Base-by-base conservation (phyloP, 2,113 vertebrate genomes). In the Holacanthus passer region DNA sequence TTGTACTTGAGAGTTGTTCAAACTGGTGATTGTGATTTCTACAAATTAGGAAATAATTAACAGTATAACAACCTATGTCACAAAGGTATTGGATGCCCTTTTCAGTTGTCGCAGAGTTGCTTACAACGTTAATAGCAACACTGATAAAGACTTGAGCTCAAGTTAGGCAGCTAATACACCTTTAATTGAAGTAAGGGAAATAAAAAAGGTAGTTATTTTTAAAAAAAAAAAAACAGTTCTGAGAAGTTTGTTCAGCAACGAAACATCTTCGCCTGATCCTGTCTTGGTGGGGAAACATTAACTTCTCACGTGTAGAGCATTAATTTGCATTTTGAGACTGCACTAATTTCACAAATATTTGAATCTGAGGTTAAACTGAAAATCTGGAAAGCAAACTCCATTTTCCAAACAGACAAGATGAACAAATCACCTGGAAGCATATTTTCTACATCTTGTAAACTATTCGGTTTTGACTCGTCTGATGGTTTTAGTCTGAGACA, bases 101-200 rank as follows among this genome's bases (percentile, higher is more conserved):
- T 62, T 70, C 0, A 12, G 2, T 56, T 58, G 53, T 81, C 48
- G 50, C 56, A 50, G 53, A 20, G 59, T 45, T 47, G 22, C 22
- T 10, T 17, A 70, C 16, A 39, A 6, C 4, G 24, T 71, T 41
- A 12, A 59, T n/a, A 53, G 13, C 7, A 68, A 64, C 60, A 17
- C 65, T 48, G 66, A 53, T 37, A 22, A 71, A 68, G 24, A 43
- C 58, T 75, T 55, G 37, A 72, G 45, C 32, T 85, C 20, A 81
- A 66, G 24, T 60, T n/a, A 55, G 72, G 81, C 81, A 82, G 89
- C 88, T 91, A 79, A 56, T 66, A 55, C 47, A 83, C 72, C 45
- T 80, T 47, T 45, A 20, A 37, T 60, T 63, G 37, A 73, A 69
- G 59, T 52, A 5, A 64, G 20, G 39, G 66, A 47, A 45, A 47